These are phyloP conservation scores for Zelleria hepariella DNA, from an alignment of 2,888 invertebrate genomes.

Conservation along the genomic window DNA sequence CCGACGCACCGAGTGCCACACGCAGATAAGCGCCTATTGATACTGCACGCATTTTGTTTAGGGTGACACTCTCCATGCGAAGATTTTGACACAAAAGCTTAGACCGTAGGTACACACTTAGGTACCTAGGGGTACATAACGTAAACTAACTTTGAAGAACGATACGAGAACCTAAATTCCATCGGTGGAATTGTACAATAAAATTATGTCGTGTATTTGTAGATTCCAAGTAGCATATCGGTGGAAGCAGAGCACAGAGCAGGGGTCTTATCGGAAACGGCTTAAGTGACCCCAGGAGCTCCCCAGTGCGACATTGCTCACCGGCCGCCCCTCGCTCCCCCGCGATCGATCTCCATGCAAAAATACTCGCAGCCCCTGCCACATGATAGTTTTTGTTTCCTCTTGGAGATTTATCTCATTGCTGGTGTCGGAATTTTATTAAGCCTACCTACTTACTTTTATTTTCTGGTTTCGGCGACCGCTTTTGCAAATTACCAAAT, in stretches of 20 bases:
- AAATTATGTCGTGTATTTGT: neutral
- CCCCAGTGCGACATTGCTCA: conserved; percentile 57
- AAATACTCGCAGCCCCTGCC: conserved; percentile 23
- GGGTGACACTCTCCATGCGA: neutral
- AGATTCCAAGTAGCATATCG: neutral
- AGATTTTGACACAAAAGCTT: neutral
- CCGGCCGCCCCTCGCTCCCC: conserved; percentile 19
- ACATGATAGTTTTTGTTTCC: neutral
- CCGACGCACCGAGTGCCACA: conserved; percentile 20
- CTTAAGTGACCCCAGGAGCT: conserved; percentile 70
- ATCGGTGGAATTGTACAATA: neutral
- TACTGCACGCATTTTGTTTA: neutral
- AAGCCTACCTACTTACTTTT: too few relatives aligned
- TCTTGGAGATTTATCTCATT: neutral
- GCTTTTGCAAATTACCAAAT: too few relatives aligned
- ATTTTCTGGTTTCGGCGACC: too few relatives aligned
- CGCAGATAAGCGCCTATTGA: neutral
- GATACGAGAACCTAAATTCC: too few relatives aligned
- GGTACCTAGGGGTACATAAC: too few relatives aligned
- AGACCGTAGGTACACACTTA: too few relatives aligned
- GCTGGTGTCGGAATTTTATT: neutral
- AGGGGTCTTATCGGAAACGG: conserved; percentile 71
- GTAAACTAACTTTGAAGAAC: too few relatives aligned
- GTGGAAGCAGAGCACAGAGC: neutral
- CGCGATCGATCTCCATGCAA: conserved; percentile 65